Conservation (phyloP, 1,140 invertebrate species). For the Arion vulgaris region DNA sequence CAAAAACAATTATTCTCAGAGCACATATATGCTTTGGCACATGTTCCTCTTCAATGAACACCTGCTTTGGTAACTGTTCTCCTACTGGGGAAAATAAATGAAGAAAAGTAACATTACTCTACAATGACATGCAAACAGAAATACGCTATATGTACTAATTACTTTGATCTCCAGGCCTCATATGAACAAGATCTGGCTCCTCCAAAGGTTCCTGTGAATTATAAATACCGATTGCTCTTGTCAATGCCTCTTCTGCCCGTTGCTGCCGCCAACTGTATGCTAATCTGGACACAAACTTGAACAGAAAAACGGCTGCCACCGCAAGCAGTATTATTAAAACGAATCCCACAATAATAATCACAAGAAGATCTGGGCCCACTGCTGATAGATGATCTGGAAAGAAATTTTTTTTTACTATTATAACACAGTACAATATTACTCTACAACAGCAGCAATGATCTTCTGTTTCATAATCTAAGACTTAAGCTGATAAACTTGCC, state of each 20-base stretch:
- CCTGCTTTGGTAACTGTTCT: too few relatives aligned
- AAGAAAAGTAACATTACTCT: too few relatives aligned
- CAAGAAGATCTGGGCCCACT: constrained; percentile 33
- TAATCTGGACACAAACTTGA: constrained; percentile 34
- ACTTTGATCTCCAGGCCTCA: constrained; percentile 20
- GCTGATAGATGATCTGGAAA: constrained; percentile 34
- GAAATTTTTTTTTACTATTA: neutral
- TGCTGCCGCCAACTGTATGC: constrained; percentile 22
- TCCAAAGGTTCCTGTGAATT: constrained; percentile 41
- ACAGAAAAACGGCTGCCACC: constrained; percentile 23
- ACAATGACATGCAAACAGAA: too few relatives aligned
- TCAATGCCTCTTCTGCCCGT: constrained; percentile 41
- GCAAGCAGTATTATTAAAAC: constrained; percentile 30
- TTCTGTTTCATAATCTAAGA: too few relatives aligned
- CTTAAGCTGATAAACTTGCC: too few relatives aligned
- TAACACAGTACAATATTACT: neutral
- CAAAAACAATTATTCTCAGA: too few relatives aligned
- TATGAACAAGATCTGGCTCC: constrained; percentile 27
- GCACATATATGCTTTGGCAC: too few relatives aligned
- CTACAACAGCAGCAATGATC: too few relatives aligned
- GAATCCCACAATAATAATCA: constrained; percentile 40
- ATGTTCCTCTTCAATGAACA: too few relatives aligned
- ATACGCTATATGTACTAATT: neutral
- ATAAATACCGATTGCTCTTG: constrained; percentile 42
- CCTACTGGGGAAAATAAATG: too few relatives aligned